phyloP scores from a whole-genome alignment of 2,888 invertebrate species.

The Merodon equestris region DNA sequence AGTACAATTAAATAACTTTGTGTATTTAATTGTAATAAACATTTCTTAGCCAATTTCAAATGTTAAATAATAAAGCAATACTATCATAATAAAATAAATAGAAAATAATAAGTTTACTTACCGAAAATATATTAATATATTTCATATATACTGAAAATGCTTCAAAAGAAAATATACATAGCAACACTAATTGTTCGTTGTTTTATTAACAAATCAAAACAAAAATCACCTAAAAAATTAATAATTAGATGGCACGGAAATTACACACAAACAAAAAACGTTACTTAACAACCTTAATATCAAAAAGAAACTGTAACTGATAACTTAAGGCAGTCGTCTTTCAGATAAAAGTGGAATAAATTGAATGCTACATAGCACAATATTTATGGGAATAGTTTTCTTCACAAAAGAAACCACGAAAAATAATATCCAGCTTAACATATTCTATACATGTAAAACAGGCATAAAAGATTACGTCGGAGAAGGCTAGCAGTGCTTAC shows the following conservation, averaged over 20 bases:
- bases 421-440: neutral
- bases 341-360: no score
- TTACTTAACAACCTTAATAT: conserved; percentile 45
- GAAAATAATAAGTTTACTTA: conserved; percentile 70
- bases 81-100: conserved; percentile 63
- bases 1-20: conserved; percentile 62
- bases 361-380: no score
- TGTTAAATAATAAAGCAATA: conserved; percentile 63
- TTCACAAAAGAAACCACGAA: neutral
- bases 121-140: conserved; percentile 67
- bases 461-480: neutral
- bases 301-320: conserved; percentile 16
- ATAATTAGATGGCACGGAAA: conserved; percentile 54
- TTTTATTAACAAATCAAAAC: conserved; percentile 36
- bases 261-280: conserved; percentile 51
- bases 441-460: conserved; percentile 8
- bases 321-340: conserved; percentile 1
- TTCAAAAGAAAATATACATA: conserved; percentile 46
- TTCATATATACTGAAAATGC: conserved; percentile 55
- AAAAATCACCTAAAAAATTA: conserved; percentile 35
- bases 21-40: conserved; percentile 59
- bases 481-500: no score
- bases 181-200: conserved; percentile 55
- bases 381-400: neutral
- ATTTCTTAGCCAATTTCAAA: conserved; percentile 70